A percentile compares a stretch with the other conserved stretches of the same genome.
Evolutionary conservation across 2,797 vertebrate genomes (phyloP).

Genomic region (Loriculus beryllinus): DNA sequence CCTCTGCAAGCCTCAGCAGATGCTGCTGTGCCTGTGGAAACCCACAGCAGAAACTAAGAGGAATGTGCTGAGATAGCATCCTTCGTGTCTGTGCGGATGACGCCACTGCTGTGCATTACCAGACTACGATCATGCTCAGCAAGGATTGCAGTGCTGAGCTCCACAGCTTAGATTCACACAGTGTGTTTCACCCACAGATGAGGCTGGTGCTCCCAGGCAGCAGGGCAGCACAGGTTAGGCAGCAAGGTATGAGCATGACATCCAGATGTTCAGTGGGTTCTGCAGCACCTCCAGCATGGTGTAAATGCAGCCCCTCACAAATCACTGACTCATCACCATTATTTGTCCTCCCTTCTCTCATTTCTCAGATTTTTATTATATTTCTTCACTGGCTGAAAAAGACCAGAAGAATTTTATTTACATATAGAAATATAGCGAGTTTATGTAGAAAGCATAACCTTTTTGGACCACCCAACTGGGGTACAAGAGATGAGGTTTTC

Average conservation of each 20-base stretch:
- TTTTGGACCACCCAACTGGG: neutral
- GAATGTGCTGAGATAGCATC: conserved; percentile 56
- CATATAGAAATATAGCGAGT: neutral
- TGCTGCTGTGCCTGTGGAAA: neutral
- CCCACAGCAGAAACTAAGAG: neutral
- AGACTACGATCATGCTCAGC: accelerated
- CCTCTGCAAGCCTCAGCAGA: neutral
- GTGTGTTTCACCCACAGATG: accelerated
- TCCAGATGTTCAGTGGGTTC: neutral
- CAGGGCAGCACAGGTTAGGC: neutral
- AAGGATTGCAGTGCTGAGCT: neutral
- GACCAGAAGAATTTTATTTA: neutral
- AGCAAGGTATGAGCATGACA: neutral
- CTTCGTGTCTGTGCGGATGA: neutral
- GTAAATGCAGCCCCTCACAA: neutral
- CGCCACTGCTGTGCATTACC: neutral
- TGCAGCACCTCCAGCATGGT: neutral
- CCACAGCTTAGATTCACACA: neutral
- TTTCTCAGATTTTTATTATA: neutral
- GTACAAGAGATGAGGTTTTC: neutral
- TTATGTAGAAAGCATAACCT: neutral
- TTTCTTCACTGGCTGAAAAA: neutral
- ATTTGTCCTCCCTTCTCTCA: neutral
- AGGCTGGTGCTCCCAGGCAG: neutral
- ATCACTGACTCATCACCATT: neutral